Conservation (phyloP, 2,797 vertebrate genomes). For the Sylvilagus floridanus region DNA sequence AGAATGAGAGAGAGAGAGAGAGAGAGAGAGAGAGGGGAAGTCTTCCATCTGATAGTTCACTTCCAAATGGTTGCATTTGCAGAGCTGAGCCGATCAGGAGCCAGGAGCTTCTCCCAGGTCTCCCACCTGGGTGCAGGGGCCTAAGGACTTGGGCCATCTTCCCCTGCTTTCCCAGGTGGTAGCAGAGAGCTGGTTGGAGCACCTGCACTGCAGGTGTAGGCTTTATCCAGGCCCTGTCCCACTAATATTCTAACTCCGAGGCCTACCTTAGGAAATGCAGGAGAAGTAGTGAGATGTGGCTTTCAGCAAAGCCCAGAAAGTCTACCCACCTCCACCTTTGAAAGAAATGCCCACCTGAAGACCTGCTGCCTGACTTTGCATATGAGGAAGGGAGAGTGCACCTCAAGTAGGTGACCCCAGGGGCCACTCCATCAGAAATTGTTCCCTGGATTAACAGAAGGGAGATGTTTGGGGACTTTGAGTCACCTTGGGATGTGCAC, state of each 20-base stretch:
- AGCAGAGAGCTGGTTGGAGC: too few species aligned
- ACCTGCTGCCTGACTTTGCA: background rate
- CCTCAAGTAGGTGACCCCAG: background rate
- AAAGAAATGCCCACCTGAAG: background rate
- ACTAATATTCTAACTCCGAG: background rate
- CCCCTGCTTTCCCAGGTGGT: too few species aligned
- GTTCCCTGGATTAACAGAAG: background rate
- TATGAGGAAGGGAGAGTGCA: background rate
- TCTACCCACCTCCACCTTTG: background rate
- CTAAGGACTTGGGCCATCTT: too few species aligned
- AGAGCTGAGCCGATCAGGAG: too few species aligned
- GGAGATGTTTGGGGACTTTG: background rate
- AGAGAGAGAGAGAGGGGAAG: too few species aligned
- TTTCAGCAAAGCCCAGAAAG: background rate
- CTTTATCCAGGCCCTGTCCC: too few species aligned
- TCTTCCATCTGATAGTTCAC: too few species aligned
- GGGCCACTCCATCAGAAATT: background rate
- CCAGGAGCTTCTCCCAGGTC: too few species aligned
- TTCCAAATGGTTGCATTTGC: too few species aligned
- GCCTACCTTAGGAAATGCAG: background rate
- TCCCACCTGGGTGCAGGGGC: too few species aligned
- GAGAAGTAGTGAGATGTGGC: background rate
- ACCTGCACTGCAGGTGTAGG: too few species aligned
- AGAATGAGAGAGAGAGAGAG: too few species aligned
- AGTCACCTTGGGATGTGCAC: slow-evolving; percentile 10